Conservation (phyloP, 2,113 vertebrate genomes). For the Otocyon megalotis region DNA sequence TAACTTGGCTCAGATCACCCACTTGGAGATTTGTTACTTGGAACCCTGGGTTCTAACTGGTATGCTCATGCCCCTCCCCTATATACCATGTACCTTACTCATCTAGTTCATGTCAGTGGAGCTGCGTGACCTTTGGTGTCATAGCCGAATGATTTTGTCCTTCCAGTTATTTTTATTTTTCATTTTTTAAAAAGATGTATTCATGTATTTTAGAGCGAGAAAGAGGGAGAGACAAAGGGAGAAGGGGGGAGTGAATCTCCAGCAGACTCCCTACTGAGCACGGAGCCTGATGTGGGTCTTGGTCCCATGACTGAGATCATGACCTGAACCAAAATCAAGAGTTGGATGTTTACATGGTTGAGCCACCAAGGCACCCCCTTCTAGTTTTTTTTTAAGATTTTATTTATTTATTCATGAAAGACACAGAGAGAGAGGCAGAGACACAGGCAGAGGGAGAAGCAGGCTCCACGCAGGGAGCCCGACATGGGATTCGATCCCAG, state of each 20-base stretch:
- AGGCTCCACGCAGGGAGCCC: too few species aligned
- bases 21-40: background rate
- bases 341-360: background rate
- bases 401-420: too few species aligned
- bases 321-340: background rate
- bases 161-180: background rate
- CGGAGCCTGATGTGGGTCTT: background rate
- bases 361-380: background rate
- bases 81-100: rapidly evolving
- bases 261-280: background rate
- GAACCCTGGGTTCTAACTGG: background rate
- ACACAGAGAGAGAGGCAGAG: too few species aligned
- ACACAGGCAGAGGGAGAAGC: too few species aligned
- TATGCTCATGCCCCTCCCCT: too few species aligned
- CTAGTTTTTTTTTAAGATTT: background rate
- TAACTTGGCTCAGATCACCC: background rate
- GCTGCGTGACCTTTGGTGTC: background rate
- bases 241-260: background rate
- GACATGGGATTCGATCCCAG: too few species aligned
- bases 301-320: background rate
- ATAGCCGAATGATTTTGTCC: background rate
- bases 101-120: rapidly evolving
- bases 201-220: background rate
- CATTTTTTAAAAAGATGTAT: background rate
- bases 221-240: background rate